These are phyloP conservation scores for Spilosoma lubricipeda DNA, from an alignment of 2,888 invertebrate genomes.

Conservation along the genomic window DNA sequence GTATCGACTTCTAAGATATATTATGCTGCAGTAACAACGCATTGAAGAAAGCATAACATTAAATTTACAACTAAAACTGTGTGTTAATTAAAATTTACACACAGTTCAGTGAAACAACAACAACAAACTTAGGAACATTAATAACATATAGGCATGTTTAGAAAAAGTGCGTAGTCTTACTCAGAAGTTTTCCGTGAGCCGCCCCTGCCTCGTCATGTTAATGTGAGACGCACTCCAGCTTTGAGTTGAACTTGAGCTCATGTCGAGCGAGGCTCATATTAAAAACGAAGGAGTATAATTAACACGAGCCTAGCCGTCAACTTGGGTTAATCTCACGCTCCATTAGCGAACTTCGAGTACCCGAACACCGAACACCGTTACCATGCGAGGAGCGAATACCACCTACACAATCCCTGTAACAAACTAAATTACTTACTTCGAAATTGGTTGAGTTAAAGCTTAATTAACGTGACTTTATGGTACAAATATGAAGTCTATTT, in stretches of 20 bases:
- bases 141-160: neutral
- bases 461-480: neutral
- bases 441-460: neutral
- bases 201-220: conserved; percentile 25
- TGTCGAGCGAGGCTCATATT: conserved; percentile 36
- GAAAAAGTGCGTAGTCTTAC: neutral
- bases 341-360: conserved; percentile 59
- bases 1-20: too few species aligned
- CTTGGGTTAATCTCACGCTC: conserved; percentile 52
- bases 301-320: conserved; percentile 36
- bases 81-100: neutral
- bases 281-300: conserved; percentile 47
- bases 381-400: neutral
- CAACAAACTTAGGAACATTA: neutral
- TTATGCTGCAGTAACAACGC: neutral
- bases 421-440: neutral
- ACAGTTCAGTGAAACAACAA: neutral
- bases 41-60: neutral
- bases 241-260: conserved; percentile 18
- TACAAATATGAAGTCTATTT: neutral
- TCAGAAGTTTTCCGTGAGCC: neutral
- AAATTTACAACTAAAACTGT: neutral
- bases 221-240: conserved; percentile 23
- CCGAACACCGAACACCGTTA: conserved; percentile 13
- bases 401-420: neutral